Conservation (phyloP, 2,113 vertebrate species). For the Larimichthys polyactis region DNA sequence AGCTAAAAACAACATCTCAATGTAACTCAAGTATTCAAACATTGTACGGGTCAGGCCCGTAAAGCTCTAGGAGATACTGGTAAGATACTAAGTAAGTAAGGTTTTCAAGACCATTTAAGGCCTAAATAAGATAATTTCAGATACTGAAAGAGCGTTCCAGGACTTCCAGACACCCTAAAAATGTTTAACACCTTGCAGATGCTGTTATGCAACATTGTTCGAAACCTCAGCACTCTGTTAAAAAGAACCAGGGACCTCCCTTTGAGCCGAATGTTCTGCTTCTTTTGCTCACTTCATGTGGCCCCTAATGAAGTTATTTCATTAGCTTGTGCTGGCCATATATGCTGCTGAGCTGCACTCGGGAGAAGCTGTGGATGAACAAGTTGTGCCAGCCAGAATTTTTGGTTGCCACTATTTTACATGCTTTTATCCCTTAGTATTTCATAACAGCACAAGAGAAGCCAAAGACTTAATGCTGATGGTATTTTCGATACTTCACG, state of each 20-base stretch:
- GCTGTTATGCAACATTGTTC: conserved; percentile 52
- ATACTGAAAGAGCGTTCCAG: not conserved
- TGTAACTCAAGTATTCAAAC: conserved; percentile 32
- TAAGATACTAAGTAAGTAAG: not conserved
- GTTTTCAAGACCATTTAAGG: conserved; percentile 14
- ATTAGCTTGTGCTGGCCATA: conserved; percentile 37
- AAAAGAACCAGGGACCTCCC: conserved; percentile 46
- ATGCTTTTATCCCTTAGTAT: conserved; percentile 21
- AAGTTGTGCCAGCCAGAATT: conserved; percentile 21
- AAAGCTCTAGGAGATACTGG: not conserved
- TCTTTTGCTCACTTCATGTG: conserved; percentile 49
- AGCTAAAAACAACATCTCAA: conserved; percentile 58
- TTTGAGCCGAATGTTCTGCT: conserved; percentile 39
- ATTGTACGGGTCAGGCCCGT: not conserved
- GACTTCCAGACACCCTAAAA: conserved; percentile 13
- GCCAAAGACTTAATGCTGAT: not conserved
- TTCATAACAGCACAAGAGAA: conserved; percentile 6
- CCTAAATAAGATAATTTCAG: conserved; percentile 15
- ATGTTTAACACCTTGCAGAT: conserved; percentile 52
- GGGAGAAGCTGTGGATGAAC: conserved; percentile 1
- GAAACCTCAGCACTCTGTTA: conserved; percentile 40
- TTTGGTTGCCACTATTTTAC: conserved; percentile 25
- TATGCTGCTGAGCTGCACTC: conserved; percentile 1
- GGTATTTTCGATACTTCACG: conserved; percentile 2
- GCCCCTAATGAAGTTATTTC: conserved; percentile 65